Evolutionary conservation across 1,140 invertebrate genomes (phyloP).

Genomic region (Sesamia nonagrioides): DNA sequence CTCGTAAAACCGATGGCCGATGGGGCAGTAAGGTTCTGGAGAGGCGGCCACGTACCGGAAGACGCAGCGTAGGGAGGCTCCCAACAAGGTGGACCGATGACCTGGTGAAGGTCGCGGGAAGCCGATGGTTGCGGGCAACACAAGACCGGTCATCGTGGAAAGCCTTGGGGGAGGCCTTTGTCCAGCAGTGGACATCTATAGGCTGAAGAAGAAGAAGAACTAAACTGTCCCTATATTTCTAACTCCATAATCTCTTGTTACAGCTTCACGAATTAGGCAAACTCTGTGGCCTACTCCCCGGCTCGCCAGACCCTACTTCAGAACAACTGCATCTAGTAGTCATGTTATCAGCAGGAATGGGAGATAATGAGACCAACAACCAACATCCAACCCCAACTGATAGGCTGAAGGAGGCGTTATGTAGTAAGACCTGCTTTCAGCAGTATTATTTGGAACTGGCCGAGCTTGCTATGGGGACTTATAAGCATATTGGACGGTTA

Average conservation of each 20-base stretch:
- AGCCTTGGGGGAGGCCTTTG: too few relatives aligned
- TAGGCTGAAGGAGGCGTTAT: conserved; percentile 96
- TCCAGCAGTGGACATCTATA: too few relatives aligned
- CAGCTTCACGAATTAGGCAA: conserved; percentile 95
- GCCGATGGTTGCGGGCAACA: too few relatives aligned
- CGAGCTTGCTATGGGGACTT: conserved; percentile 98
- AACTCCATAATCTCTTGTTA: background rate
- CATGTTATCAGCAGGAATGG: conserved; percentile 96
- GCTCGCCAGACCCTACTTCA: conserved; percentile 92
- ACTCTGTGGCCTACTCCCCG: conserved; percentile 97
- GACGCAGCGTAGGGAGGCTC: too few relatives aligned
- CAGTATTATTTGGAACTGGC: conserved; percentile 97
- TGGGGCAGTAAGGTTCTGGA: too few relatives aligned
- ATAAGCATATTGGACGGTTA: conserved; percentile 96
- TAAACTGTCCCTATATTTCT: too few relatives aligned
- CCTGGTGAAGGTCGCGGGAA: too few relatives aligned
- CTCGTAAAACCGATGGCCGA: too few relatives aligned
- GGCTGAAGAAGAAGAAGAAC: too few relatives aligned
- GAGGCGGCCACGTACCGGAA: too few relatives aligned
- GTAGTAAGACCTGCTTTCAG: conserved; percentile 95
- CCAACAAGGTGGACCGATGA: too few relatives aligned
- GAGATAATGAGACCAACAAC: conserved; percentile 88
- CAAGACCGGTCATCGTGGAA: too few relatives aligned
- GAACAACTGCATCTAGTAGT: conserved; percentile 97
- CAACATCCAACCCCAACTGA: conserved; percentile 92